Base-by-base conservation (phyloP, 53 echinoderm and acorn worm genomes). In the Actinopyga echinites region DNA sequence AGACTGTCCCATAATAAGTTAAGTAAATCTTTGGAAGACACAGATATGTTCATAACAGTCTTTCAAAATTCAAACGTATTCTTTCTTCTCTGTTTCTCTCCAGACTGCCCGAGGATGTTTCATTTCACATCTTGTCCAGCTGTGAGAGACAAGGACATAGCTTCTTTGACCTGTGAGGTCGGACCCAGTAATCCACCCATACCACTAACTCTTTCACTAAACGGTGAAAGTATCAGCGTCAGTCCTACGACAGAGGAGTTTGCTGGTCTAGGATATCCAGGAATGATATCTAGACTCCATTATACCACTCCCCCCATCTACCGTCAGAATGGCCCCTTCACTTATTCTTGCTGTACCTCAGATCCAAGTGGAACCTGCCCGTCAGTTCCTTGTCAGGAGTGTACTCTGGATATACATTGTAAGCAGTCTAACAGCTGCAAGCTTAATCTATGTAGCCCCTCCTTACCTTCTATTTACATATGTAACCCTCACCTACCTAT, bases 311-410 rank as follows among this genome's bases (percentile, higher is more conserved):
- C 61, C 8, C 38, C 36, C 2, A 15, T 80, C 2, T 61, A 61
- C 81, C 62, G 81, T 2, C 42, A 80, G 42, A 80, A 80, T 37
- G 81, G 81, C 13, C 81, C 81, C 35, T 61, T 80, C 81, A 61
- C 40, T 24, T 80, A 37, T 32, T 25, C 28, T 19, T 80, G 81
- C 38, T 80, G 81, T 21, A 62, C 25, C 17, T 15, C 21, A 23
- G 40, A 44, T 20, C 22, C 31, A 6, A 62, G n/a, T n/a, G 42
- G 40, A 24, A 24, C 21, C 26, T 80, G 81, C 35, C 60, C 60
- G 7, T 23, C 10, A 12, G 13, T 25, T n/a, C 81, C 60, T 15
- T 80, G 81, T 38, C 23, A 59, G 43, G 57, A 61, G 12, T 80
- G 81, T 42, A 60, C 24, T 1, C 62, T 80, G 38, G 63, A 80